A percentile compares a stretch with the other conserved stretches of the same genome.
Evolutionary conservation across 2,797 vertebrate genomes (phyloP).

Genomic region (Pseudotriccus pelzelni): DNA sequence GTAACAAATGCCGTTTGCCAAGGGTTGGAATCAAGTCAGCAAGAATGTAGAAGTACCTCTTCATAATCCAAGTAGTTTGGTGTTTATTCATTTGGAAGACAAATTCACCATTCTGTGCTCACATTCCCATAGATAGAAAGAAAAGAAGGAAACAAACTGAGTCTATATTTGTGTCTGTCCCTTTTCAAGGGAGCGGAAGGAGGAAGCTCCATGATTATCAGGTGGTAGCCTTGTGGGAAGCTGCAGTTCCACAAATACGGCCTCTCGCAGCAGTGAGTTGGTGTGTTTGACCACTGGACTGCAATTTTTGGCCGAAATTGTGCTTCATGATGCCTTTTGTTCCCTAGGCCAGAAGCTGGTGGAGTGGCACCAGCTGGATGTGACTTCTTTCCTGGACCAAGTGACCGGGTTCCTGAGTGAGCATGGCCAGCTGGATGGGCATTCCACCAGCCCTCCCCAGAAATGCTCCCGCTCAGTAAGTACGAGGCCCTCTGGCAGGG

Average conservation of each 20-base stretch:
- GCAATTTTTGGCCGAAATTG: background rate
- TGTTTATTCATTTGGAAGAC: background rate
- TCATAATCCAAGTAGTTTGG: background rate
- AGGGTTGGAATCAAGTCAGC: background rate
- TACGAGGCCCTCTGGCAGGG: constrained; percentile 12
- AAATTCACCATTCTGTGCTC: background rate
- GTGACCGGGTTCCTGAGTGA: constrained; percentile 94
- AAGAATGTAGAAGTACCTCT: background rate
- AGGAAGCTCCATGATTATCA: background rate
- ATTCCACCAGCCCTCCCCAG: constrained; percentile 90
- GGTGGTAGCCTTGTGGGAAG: background rate
- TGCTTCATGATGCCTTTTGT: background rate
- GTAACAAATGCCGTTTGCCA: background rate
- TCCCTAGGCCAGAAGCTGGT: constrained; percentile 94
- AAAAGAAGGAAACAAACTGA: background rate
- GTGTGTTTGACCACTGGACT: background rate
- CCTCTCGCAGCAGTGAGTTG: background rate
- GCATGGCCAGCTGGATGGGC: constrained; percentile 95
- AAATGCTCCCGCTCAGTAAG: constrained; percentile 95
- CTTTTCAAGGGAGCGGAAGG: background rate
- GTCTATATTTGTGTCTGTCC: background rate
- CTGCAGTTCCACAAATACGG: background rate
- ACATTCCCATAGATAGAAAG: fast-evolving
- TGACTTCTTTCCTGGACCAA: constrained; percentile 95
- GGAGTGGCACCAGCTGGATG: constrained; percentile 97